Evolutionary conservation across 2,888 invertebrate genomes (phyloP).

Genomic region (Drosophila monieri): DNA sequence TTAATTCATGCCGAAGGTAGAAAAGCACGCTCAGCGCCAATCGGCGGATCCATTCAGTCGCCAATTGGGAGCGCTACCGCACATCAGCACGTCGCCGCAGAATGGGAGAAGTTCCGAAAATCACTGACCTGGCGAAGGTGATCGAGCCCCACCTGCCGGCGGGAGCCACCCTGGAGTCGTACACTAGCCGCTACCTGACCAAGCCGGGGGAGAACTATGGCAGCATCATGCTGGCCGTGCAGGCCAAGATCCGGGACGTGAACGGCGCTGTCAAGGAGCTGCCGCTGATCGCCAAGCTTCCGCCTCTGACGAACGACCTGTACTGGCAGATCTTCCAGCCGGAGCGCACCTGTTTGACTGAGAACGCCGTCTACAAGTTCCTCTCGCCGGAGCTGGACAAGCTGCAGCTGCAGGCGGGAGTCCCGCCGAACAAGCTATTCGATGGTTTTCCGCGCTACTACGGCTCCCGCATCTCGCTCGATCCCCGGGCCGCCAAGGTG

Average conservation of each 20-base stretch:
- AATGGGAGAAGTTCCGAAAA: conserved; percentile 77
- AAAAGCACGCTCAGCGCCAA: conserved; percentile 38
- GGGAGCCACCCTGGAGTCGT: conserved; percentile 80
- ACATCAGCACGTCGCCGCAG: conserved; percentile 4
- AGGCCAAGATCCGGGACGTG: conserved; percentile 77
- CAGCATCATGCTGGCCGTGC: conserved; percentile 85
- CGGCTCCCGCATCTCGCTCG: conserved; percentile 85
- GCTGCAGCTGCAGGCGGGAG: conserved; percentile 84
- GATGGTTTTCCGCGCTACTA: conserved; percentile 85
- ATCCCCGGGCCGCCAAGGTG: conserved; percentile 79
- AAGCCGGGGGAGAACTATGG: conserved; percentile 87
- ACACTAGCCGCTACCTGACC: conserved; percentile 84
- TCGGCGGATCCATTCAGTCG: conserved; percentile 36
- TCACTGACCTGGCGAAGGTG: conserved; percentile 72
- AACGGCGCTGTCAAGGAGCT: conserved; percentile 79
- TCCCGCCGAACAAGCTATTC: conserved; percentile 83
- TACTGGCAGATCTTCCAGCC: conserved; percentile 85
- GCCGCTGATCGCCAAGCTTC: conserved; percentile 86
- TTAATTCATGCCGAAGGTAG: conserved; percentile 29
- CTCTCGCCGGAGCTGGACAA: conserved; percentile 84
- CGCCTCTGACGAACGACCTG: conserved; percentile 85
- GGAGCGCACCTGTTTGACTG: conserved; percentile 86
- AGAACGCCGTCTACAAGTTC: conserved; percentile 85
- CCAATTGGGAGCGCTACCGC: conserved; percentile 8
- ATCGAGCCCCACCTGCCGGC: conserved; percentile 74